Conservation (phyloP, 1,140 invertebrate genomes). For the Lasaia peninsularis region DNA sequence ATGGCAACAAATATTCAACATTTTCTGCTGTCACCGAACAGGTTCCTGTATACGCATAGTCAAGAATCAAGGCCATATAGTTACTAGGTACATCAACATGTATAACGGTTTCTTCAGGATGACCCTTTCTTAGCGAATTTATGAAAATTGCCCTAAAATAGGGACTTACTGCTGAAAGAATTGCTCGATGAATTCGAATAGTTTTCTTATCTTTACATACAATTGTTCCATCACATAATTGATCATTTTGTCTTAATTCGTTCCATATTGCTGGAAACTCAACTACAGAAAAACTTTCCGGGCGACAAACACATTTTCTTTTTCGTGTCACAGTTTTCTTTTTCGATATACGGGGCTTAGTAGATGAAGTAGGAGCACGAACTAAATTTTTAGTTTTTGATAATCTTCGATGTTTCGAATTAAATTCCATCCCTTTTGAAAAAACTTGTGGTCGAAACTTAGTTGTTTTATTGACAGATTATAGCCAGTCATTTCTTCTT, state of each 20-base stretch:
- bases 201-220: constrained; percentile 79
- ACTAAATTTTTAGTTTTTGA: constrained; percentile 73
- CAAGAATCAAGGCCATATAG: constrained; percentile 78
- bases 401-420: constrained; percentile 76
- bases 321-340: constrained; percentile 63
- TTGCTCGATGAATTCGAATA: constrained; percentile 81
- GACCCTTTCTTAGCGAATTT: constrained; percentile 78
- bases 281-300: constrained; percentile 72
- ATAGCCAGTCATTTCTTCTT: constrained; percentile 38
- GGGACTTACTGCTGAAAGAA: constrained; percentile 82
- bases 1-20: constrained; percentile 79
- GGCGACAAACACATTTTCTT: constrained; percentile 71
- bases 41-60: constrained; percentile 82
- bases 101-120: constrained; percentile 74
- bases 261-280: constrained; percentile 82
- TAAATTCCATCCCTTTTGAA: constrained; percentile 76
- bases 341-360: constrained; percentile 58
- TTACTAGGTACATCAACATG: constrained; percentile 71
- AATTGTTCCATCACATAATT: constrained; percentile 80
- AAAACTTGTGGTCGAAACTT: constrained; percentile 73
- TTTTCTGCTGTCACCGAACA: constrained; percentile 79
- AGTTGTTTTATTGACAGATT: constrained; percentile 65
- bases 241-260: constrained; percentile 79
- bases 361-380: constrained; percentile 56
- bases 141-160: constrained; percentile 84